A percentile compares a stretch with the other conserved stretches of the same genome.
These are phyloP conservation scores for Grapholita molesta DNA, from an alignment of 1,140 invertebrate genomes.

Conservation along the genomic window DNA sequence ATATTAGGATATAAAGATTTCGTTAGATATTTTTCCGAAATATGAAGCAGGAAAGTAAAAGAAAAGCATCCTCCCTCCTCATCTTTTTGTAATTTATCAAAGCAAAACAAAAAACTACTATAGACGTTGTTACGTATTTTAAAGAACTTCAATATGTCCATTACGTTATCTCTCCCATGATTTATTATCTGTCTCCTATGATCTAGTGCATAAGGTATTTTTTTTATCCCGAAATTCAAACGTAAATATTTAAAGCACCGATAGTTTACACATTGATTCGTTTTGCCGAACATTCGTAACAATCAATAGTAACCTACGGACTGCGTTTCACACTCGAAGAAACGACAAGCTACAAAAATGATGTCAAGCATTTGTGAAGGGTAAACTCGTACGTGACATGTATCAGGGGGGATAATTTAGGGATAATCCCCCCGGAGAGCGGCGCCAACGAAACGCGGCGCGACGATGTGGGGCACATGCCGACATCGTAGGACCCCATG, in stretches of 20 bases:
- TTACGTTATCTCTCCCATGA: no score
- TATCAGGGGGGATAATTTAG: slow-evolving; percentile 27
- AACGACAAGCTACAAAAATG: slow-evolving; percentile 16
- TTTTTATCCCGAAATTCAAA: not conserved
- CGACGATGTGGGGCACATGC: slow-evolving; percentile 39
- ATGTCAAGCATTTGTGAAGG: slow-evolving; percentile 11
- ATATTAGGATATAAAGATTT: not conserved
- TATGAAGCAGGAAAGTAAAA: not conserved
- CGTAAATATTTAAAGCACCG: not conserved
- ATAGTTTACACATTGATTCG: not conserved
- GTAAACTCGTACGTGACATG: slow-evolving; percentile 14
- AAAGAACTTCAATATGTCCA: no score
- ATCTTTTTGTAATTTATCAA: not conserved
- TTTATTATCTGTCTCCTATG: no score
- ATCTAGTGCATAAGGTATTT: no score
- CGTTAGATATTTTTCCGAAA: not conserved
- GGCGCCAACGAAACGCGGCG: slow-evolving; percentile 21
- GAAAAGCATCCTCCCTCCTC: not conserved
- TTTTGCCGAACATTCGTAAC: not conserved
- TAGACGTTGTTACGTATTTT: not conserved
- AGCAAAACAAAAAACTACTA: not conserved
- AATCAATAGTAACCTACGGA: not conserved
- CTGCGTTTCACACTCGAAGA: slow-evolving; percentile 5
- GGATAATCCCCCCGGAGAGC: slow-evolving; percentile 27
- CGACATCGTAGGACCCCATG: slow-evolving; percentile 26